Base-by-base conservation (phyloP, 1,140 invertebrate genomes). In the Caenorhabditis tropicalis region DNA sequence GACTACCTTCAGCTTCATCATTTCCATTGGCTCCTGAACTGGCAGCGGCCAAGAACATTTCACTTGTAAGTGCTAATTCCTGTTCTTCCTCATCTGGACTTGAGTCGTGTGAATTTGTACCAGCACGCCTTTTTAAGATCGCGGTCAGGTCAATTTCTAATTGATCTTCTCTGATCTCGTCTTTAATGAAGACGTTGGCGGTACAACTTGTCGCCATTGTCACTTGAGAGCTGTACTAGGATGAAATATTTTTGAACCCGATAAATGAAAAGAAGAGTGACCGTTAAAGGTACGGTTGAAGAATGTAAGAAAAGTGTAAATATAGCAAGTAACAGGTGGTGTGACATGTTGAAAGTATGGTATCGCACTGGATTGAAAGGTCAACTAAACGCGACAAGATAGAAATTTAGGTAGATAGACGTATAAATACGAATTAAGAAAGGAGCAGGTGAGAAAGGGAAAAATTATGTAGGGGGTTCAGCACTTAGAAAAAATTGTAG, bases 61-160 rank as follows among this genome's bases (percentile, higher is more conserved):
- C 36, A 43, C 65, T 74, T 24, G 33, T 24, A 46, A 74, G 33
- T 43, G 65, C n/a, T 21, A 74, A 21, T 9, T 74, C 65, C 9
- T 74, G 65, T 24, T 74, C 65, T 24, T 74, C 65, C 43, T 74
- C 65, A n/a, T 74, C 65, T 9, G 65, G 65, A 74, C 65, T 74
- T 12, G 65, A 74, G 43, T 74, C 65, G n/a, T 74, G 65, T 4
- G 65, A 74, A 46, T 74, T 74, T n/a, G 65, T 74, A 2, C n/a
- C 65, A 36, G 36, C 65, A 12, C 65, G 65, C 27, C 29, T 19
- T 12, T 74, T 74, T 29, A 74, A 12, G 12, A 74, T 39, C 10
- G 65, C n/a, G 10, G 36, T 6, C 6, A 74, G n/a, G 36, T 74
- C 65, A 0, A 74, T 74, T 74, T 46, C 65, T 31, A 74, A 36